phyloP scores from a whole-genome alignment of 2,888 invertebrate species.

The Nephrotoma appendiculata region DNA sequence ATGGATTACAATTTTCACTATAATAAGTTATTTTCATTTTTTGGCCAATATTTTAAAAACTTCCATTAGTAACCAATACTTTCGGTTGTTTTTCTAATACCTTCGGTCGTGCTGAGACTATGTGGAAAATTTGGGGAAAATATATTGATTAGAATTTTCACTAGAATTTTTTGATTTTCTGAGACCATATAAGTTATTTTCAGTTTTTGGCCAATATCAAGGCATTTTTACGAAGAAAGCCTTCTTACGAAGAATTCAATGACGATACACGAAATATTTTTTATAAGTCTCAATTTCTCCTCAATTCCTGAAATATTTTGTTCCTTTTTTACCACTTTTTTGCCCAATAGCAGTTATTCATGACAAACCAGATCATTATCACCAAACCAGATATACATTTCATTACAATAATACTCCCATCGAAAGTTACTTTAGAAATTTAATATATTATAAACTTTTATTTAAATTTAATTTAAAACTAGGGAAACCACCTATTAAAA shows the following conservation, averaged over 20 bases:
- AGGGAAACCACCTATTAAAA: background rate
- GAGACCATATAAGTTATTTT: too few relatives aligned
- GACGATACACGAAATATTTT: background rate
- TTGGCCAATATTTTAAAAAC: too few relatives aligned
- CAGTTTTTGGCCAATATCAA: too few relatives aligned
- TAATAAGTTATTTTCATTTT: too few relatives aligned
- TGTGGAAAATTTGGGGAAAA: too few relatives aligned
- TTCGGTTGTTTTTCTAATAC: too few relatives aligned
- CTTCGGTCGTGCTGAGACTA: too few relatives aligned
- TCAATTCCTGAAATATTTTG: background rate
- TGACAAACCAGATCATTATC: background rate
- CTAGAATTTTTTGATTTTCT: too few relatives aligned
- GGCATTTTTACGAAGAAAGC: background rate
- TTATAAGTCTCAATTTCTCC: background rate
- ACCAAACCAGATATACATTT: background rate
- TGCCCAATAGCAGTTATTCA: background rate
- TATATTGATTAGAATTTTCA: too few relatives aligned
- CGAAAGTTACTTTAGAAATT: background rate
- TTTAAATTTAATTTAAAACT: background rate
- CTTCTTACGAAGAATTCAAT: background rate
- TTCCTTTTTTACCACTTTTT: background rate
- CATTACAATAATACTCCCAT: background rate
- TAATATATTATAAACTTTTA: background rate
- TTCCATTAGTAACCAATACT: too few relatives aligned
- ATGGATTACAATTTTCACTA: too few relatives aligned